Base-by-base conservation (phyloP, 2,888 invertebrate genomes). In the Idaea aversata region DNA sequence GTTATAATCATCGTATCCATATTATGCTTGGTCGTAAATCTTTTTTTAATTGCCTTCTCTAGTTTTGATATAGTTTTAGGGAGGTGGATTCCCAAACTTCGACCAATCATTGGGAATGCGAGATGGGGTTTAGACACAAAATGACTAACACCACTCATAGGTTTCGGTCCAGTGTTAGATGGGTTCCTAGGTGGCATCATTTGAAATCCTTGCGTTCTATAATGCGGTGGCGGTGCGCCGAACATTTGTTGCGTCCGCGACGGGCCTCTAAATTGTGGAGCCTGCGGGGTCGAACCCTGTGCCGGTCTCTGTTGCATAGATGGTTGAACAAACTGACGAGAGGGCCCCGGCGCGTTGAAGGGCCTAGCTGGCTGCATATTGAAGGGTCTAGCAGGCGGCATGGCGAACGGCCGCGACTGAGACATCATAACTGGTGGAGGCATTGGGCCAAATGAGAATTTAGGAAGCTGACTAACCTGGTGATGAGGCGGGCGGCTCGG, bases 1-100 rank as follows among this genome's bases (percentile, higher is more conserved):
- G 36, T 36, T 36, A 36, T 36, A 58, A 38, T 71, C 62, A 62
- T 67, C 62, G 59, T 61, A 57, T 36, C 66, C 64, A 5, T n/a
- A n/a, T n/a, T 70, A 61, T 61, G 61, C 34, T 15, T 61, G 10
- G 38, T 60, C 35, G n/a, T 61, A 34, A 62, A n/a, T 68, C 5
- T 75, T 69, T 34, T 77, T 73, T 61, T 67, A 61, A 59, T 74
- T 71, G 16, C 73, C n/a, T 60, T 77, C 73, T 2, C 64, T 38
- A 0, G 69, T 62, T 47, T 71, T 76, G 60, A 76, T 74, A 63
- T 72, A 74, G 38, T 75, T 73, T 1, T 59, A 60, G 0, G 75
- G 72, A 0, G 69, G 72, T 25, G 74, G 73, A 61, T 76, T 74
- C 0, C 71, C 72, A 1, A 6, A 57, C 59, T 62, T 70, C 4